Percentiles rank a stretch among this genome's conserved stretches.
Conservation (phyloP, 2,888 invertebrate species). For the Nomada lathburiana region DNA sequence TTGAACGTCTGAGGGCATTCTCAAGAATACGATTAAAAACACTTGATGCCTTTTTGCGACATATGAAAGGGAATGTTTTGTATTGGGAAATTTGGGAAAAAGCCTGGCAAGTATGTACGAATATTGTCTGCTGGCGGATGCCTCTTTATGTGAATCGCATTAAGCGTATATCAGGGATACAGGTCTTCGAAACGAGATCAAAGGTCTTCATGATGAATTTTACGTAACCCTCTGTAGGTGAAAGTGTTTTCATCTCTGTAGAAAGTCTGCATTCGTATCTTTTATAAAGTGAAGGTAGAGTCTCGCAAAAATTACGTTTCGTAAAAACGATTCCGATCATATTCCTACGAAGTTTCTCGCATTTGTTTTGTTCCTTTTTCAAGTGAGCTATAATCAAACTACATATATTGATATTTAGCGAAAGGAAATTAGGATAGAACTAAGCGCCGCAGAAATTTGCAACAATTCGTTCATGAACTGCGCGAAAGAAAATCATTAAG, state of each 20-base stretch:
- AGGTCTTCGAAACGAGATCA: not conserved
- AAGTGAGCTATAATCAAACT: conserved; percentile 11
- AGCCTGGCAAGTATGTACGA: not conserved
- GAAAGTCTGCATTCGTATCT: conserved; percentile 15
- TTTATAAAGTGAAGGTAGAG: not conserved
- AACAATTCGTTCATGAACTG: conserved; percentile 26
- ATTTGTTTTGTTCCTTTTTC: not conserved
- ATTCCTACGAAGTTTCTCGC: too few relatives aligned
- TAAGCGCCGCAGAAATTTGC: conserved; percentile 9
- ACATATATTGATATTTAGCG: not conserved
- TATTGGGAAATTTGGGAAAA: not conserved
- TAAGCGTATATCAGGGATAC: not conserved
- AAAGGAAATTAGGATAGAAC: not conserved
- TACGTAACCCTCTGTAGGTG: conserved; percentile 1
- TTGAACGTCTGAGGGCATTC: too few relatives aligned
- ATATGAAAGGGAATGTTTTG: not conserved
- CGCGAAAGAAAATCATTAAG: conserved; percentile 34
- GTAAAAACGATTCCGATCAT: too few relatives aligned
- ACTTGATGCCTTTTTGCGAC: not conserved
- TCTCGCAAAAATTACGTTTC: not conserved
- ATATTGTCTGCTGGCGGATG: conserved; percentile 5
- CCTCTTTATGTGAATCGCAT: not conserved
- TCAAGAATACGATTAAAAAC: too few relatives aligned
- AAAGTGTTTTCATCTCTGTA: conserved; percentile 20
- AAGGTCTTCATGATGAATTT: not conserved